Evolutionary conservation across 2,113 vertebrate genomes (phyloP).

Genomic region (Sarotherodon lohbergeri): DNA sequence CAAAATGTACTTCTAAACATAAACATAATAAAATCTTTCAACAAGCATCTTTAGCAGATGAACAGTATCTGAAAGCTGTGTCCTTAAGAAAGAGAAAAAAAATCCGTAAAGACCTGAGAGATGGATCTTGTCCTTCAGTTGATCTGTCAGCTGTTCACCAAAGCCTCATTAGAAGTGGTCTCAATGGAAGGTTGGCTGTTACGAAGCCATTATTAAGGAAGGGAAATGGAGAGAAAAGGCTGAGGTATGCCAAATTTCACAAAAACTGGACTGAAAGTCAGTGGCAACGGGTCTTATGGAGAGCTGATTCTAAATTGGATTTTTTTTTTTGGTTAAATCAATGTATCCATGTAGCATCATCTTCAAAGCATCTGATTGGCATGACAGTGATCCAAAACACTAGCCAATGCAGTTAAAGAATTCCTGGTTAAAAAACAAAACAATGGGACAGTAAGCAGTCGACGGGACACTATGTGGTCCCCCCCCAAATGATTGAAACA

Average conservation of each 20-base stretch:
- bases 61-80: not conserved
- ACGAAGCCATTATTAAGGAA: not conserved
- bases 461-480: not conserved
- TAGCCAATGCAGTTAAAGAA: not conserved
- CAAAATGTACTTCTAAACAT: too few relatives aligned
- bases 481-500: not conserved
- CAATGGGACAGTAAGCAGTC: not conserved
- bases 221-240: not conserved
- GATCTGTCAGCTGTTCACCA: not conserved
- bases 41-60: not conserved
- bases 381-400: not conserved
- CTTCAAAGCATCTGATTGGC: not conserved
- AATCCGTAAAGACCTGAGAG: not conserved
- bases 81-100: not conserved
- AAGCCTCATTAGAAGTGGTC: not conserved
- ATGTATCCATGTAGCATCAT: not conserved
- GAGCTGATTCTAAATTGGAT: not conserved
- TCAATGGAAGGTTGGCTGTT: not conserved
- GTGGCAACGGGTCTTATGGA: not conserved
- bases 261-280: not conserved
- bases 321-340: not conserved
- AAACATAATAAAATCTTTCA: too few relatives aligned
- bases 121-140: not conserved
- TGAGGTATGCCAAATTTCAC: not conserved
- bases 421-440: not conserved